phyloP scores from a whole-genome alignment of 2,113 vertebrate species.

The Procavia capensis region DNA sequence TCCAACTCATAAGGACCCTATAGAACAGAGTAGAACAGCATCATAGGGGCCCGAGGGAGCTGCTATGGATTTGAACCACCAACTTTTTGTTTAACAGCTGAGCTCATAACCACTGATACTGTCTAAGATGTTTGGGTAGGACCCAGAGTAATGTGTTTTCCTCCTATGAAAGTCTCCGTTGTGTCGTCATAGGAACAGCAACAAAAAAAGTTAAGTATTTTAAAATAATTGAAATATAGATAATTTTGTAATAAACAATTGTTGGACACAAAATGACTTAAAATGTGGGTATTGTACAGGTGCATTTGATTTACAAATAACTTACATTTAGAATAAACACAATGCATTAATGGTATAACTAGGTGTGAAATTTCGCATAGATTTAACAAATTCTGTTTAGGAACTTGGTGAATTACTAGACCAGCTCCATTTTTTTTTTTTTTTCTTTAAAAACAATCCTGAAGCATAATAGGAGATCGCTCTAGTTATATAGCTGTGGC shows the following conservation, averaged over 20 bases:
- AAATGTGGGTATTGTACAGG: not conserved
- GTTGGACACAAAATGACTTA: not conserved
- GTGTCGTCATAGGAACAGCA: not conserved
- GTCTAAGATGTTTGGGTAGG: not conserved
- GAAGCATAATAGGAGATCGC: not conserved
- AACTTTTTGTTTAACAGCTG: too few relatives aligned
- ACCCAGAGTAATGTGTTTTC: not conserved
- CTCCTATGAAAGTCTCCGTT: not conserved
- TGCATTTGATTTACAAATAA: not conserved
- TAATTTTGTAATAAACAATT: not conserved
- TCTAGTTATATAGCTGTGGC: constrained; percentile 55
- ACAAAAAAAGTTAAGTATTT: not conserved
- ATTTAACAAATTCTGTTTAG: constrained; percentile 29
- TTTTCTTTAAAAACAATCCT: constrained; percentile 2
- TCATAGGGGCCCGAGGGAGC: too few relatives aligned
- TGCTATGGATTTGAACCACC: too few relatives aligned
- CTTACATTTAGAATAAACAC: not conserved
- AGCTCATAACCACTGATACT: too few relatives aligned
- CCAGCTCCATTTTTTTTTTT: constrained; percentile 8
- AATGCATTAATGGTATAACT: not conserved
- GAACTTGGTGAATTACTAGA: not conserved
- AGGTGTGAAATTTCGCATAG: not conserved
- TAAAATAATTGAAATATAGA: not conserved
- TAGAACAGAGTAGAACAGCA: too few relatives aligned
- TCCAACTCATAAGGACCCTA: too few relatives aligned